Percentiles rank a stretch among this genome's conserved stretches.
These are phyloP conservation scores for Trissolcus basalis DNA, from an alignment of 1,140 invertebrate genomes.

Conservation along the genomic window DNA sequence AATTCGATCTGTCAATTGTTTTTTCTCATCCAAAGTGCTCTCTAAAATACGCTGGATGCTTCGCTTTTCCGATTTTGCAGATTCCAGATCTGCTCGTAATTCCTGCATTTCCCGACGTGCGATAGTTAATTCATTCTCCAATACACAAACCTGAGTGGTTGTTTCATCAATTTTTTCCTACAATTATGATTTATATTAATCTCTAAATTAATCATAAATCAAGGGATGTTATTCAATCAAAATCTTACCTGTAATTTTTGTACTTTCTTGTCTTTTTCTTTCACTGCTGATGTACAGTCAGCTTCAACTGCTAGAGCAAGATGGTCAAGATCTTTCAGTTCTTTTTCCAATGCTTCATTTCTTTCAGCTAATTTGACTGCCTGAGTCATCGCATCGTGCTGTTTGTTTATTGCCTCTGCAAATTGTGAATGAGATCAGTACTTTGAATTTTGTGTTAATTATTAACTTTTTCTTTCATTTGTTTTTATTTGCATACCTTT, in stretches of 20 bases:
- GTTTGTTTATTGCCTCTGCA: slow-evolving; percentile 79
- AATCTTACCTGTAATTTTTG: slow-evolving; percentile 71
- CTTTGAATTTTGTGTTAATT: no score
- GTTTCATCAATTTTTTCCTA: slow-evolving; percentile 75
- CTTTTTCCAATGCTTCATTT: slow-evolving; percentile 81
- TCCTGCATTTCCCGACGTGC: slow-evolving; percentile 74
- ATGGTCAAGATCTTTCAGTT: slow-evolving; percentile 81
- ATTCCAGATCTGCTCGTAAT: slow-evolving; percentile 75
- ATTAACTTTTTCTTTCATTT: not conserved
- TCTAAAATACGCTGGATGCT: slow-evolving; percentile 79
- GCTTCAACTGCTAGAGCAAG: slow-evolving; percentile 82
- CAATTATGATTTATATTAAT: slow-evolving; percentile 55
- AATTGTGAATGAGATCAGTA: no score
- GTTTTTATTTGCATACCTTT: slow-evolving; percentile 67
- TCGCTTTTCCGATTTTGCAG: slow-evolving; percentile 74
- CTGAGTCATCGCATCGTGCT: slow-evolving; percentile 84
- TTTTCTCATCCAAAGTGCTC: slow-evolving; percentile 78
- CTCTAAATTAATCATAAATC: no score
- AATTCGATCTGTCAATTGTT: slow-evolving; percentile 74
- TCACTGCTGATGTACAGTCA: slow-evolving; percentile 75
- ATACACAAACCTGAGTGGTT: slow-evolving; percentile 71
- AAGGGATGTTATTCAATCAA: no score
- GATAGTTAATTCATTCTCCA: slow-evolving; percentile 75
- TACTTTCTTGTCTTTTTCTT: slow-evolving; percentile 71
- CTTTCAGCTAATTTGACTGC: slow-evolving; percentile 82